phyloP scores from a whole-genome alignment of 2,113 vertebrate species.

The Harpagus bidentatus region DNA sequence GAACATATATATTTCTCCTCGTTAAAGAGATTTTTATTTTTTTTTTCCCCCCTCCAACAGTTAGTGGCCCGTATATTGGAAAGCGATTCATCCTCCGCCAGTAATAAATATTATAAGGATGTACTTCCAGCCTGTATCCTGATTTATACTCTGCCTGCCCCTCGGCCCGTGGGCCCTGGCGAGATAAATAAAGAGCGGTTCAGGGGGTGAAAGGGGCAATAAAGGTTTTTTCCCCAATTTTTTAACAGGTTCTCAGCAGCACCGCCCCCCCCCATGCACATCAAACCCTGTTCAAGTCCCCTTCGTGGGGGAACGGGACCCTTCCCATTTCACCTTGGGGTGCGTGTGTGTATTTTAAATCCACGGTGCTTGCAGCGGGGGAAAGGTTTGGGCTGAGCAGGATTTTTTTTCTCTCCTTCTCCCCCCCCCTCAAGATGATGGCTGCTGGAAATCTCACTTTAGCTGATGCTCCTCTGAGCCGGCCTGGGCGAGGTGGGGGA shows the following conservation, averaged over 20 bases:
- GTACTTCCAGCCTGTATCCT: slow-evolving; percentile 47
- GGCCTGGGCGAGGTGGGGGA: background rate
- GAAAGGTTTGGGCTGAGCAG: background rate
- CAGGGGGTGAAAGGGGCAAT: background rate
- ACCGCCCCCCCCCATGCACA: background rate
- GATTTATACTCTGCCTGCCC: background rate
- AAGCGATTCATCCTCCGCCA: slow-evolving; percentile 55
- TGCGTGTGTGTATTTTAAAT: background rate
- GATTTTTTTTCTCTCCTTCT: background rate
- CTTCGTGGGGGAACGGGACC: background rate
- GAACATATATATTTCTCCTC: slow-evolving; percentile 4
- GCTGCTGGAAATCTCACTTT: background rate
- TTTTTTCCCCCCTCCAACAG: background rate
- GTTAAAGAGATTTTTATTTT: background rate
- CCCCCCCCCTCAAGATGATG: background rate
- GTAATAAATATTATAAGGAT: slow-evolving; percentile 53
- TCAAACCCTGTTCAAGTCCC: no score
- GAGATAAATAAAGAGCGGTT: slow-evolving; percentile 1
- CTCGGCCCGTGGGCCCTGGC: background rate
- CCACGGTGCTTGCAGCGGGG: accelerated
- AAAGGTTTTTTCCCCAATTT: accelerated
- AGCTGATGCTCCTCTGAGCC: background rate
- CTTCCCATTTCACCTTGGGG: background rate
- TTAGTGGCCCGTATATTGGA: slow-evolving; percentile 26
- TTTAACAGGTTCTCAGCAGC: background rate